Conservation (phyloP, 2,113 vertebrate species). For the Calypte anna region DNA sequence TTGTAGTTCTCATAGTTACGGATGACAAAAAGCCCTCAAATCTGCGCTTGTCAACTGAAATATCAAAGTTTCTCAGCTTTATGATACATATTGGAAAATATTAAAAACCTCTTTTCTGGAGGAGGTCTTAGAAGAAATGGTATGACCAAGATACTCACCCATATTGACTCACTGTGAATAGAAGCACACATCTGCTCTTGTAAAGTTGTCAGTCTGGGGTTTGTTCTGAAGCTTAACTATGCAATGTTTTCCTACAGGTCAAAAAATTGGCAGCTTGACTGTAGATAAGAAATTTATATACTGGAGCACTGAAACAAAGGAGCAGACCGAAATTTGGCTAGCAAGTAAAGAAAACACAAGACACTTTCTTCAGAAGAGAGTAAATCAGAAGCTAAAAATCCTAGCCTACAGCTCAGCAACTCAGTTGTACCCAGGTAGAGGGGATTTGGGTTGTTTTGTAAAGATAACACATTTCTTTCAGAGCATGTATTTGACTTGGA, state of each 20-base stretch:
- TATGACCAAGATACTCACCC: not conserved
- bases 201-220: not conserved
- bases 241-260: constrained; percentile 44
- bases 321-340: constrained; percentile 56
- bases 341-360: constrained; percentile 35
- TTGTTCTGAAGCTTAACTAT: not conserved
- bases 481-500: not conserved
- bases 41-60: not conserved
- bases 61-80: not conserved
- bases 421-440: constrained; percentile 76
- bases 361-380: not conserved
- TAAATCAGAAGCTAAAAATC: not conserved
- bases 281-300: constrained; percentile 73
- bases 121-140: fast-evolving
- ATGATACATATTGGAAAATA: not conserved
- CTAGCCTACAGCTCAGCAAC: constrained; percentile 60
- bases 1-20: not conserved
- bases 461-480: not conserved
- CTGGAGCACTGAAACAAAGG: constrained; percentile 55
- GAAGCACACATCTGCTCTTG: not conserved
- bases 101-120: not conserved
- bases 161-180: not conserved
- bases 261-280: constrained; percentile 59
- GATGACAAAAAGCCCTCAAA: not conserved
- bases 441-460: not conserved